Conservation (phyloP, 2,888 invertebrate species). For the Bruchidius siliquastri region DNA sequence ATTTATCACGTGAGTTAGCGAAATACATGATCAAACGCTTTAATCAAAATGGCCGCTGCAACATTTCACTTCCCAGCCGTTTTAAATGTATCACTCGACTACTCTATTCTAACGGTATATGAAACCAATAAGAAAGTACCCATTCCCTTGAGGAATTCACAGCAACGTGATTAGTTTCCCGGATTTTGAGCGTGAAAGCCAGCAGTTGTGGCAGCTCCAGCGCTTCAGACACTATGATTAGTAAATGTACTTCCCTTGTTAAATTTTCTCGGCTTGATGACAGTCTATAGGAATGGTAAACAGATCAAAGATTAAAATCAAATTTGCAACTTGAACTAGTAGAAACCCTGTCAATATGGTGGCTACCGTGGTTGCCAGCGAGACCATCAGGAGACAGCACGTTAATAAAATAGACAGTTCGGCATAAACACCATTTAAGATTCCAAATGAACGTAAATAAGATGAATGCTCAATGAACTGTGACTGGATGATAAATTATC, state of each 20-base stretch:
- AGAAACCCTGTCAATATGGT: background rate
- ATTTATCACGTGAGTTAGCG: no score
- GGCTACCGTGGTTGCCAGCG: background rate
- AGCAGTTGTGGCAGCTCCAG: background rate
- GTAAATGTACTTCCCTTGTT: background rate
- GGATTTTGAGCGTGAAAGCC: background rate
- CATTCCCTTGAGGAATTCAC: no score
- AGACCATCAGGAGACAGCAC: background rate
- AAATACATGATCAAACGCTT: no score
- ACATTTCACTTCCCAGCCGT: no score
- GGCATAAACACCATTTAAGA: background rate
- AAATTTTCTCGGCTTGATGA: background rate
- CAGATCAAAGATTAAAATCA: constrained; percentile 1
- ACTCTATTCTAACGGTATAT: no score
- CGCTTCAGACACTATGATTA: background rate
- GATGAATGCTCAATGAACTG: background rate
- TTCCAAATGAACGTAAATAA: background rate
- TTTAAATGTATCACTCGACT: no score
- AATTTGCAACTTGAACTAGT: constrained; percentile 1
- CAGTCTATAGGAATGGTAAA: background rate
- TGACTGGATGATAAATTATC: background rate
- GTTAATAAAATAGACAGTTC: background rate
- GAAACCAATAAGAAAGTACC: no score
- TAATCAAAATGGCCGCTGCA: no score
- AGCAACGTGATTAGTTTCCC: background rate